Percentiles rank a stretch among this genome's conserved stretches.
Conservation (phyloP, 2,888 invertebrate genomes). For the Caenorhabditis sinica region DNA sequence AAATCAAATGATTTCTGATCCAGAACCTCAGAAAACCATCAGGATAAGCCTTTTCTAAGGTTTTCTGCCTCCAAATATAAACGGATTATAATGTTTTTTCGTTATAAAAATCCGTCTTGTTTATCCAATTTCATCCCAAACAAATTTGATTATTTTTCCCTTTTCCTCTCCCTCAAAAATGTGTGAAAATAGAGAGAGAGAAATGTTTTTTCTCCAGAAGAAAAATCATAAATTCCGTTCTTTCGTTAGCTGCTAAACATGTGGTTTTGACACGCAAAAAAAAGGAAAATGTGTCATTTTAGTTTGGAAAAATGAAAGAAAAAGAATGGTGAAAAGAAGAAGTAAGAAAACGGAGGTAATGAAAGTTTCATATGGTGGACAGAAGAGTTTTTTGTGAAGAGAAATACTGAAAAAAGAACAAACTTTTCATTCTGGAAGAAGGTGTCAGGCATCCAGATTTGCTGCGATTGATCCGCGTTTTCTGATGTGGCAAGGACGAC, state of each 20-base stretch:
- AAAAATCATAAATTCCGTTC: conserved; percentile 22
- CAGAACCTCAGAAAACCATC: background rate
- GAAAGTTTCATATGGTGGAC: conserved; percentile 32
- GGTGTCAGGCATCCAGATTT: conserved; percentile 83
- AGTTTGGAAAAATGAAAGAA: background rate
- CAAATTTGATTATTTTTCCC: conserved; percentile 43
- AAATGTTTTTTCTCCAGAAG: conserved; percentile 4
- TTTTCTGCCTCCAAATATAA: background rate
- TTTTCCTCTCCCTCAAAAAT: background rate
- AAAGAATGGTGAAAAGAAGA: conserved; percentile 16
- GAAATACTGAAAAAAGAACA: conserved; percentile 31
- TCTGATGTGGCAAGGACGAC: conserved; percentile 82
- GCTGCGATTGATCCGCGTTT: conserved; percentile 80
- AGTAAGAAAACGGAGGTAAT: conserved; percentile 14
- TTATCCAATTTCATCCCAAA: conserved; percentile 16
- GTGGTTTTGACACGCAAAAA: conserved; percentile 42
- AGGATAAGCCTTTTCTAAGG: background rate
- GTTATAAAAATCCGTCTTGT: conserved; percentile 7
- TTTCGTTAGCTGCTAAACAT: background rate
- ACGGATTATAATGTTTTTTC: conserved; percentile 14
- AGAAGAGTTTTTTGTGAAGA: background rate
- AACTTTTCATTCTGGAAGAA: conserved; percentile 89
- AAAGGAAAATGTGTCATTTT: background rate
- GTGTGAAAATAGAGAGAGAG: conserved; percentile 8
- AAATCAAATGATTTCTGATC: background rate